Evolutionary conservation across 2,797 vertebrate genomes (phyloP).

Genomic region (Falco columbarius): DNA sequence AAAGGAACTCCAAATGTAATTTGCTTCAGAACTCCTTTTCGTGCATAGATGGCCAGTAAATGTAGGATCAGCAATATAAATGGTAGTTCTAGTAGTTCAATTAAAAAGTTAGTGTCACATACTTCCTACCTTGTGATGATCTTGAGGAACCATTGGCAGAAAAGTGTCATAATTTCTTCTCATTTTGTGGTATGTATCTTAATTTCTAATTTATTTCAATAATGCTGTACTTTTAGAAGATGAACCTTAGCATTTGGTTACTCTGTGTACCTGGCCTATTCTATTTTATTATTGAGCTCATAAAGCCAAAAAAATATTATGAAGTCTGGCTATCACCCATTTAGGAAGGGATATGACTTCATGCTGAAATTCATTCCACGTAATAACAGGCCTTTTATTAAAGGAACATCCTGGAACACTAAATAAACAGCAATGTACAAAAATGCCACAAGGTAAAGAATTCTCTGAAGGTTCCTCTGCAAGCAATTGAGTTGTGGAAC

Average conservation of each 20-base stretch:
- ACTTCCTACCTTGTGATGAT: neutral
- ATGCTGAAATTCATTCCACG: conserved; percentile 29
- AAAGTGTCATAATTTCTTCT: neutral
- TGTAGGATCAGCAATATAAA: neutral
- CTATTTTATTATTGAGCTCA: neutral
- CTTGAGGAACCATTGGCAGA: neutral
- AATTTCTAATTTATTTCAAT: neutral
- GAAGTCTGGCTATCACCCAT: neutral
- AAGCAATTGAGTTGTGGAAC: conserved; percentile 72
- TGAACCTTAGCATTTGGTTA: neutral
- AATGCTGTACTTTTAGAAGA: neutral
- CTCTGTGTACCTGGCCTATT: neutral
- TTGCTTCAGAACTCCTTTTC: neutral
- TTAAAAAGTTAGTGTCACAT: neutral
- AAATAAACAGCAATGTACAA: conserved; percentile 53
- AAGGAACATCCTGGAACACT: conserved; percentile 58
- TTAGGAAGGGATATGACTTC: conserved; percentile 13
- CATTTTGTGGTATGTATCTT: neutral
- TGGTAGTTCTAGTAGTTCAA: neutral
- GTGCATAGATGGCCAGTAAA: neutral
- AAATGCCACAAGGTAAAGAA: conserved; percentile 69
- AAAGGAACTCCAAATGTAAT: neutral
- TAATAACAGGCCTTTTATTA: conserved; percentile 62
- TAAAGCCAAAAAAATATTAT: neutral
- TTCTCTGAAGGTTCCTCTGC: conserved; percentile 70